Conservation (phyloP, 2,797 vertebrate species). For the Ambastaia sidthimunki region DNA sequence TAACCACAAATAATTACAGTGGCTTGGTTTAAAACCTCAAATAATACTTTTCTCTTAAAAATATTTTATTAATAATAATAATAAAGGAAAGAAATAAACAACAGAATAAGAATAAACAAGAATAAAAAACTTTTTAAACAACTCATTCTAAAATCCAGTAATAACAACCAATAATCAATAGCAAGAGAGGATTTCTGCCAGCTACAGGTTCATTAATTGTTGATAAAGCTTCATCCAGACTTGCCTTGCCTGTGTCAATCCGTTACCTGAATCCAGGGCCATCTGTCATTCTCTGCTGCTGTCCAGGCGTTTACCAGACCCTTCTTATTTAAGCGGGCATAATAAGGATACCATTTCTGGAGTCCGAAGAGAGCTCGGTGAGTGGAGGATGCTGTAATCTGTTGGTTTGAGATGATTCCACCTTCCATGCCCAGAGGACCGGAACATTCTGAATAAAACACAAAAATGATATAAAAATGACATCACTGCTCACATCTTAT, state of each 20-base stretch:
- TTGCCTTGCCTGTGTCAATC: constrained; percentile 58
- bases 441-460: constrained; percentile 85
- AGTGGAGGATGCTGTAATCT: constrained; percentile 97
- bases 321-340: constrained; percentile 96
- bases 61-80: background rate
- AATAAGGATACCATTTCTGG: constrained; percentile 99
- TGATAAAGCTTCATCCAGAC: constrained; percentile 40
- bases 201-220: constrained; percentile 27
- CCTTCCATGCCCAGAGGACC: constrained; percentile 97
- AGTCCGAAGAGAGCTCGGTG: constrained; percentile 96
- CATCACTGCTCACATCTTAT: background rate
- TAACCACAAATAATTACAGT: background rate
- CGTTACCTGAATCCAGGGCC: constrained; percentile 99
- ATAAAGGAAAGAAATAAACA: background rate
- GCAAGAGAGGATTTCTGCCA: background rate
- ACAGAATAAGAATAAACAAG: background rate
- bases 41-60: background rate
- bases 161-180: background rate
- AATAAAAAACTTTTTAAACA: background rate
- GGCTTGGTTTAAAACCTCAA: background rate
- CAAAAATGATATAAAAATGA: background rate
- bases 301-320: constrained; percentile 99
- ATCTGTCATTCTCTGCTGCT: constrained; percentile 98
- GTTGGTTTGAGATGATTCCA: constrained; percentile 98
- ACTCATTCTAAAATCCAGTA: background rate